A percentile compares a stretch with the other conserved stretches of the same genome.
phyloP scores from a whole-genome alignment of 2,797 vertebrate genomes.

The Syndactyla subalaris region DNA sequence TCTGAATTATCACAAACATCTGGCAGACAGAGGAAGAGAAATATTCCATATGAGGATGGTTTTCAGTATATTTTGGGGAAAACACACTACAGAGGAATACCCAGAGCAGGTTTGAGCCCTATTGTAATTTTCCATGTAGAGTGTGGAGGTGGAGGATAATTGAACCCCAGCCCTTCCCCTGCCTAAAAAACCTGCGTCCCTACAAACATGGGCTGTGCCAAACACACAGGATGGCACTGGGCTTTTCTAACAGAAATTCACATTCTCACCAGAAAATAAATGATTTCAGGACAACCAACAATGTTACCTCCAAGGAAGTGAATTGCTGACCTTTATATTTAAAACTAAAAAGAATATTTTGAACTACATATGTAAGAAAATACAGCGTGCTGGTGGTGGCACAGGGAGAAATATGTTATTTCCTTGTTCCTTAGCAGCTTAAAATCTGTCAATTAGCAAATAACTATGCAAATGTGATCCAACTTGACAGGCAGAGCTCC shows the following conservation, averaged over 20 bases:
- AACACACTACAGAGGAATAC: background rate
- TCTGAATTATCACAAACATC: background rate
- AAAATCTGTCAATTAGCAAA: conserved; percentile 43
- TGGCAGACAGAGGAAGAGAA: background rate
- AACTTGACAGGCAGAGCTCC: conserved; percentile 9
- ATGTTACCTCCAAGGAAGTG: background rate
- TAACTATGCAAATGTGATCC: background rate
- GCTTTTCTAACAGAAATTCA: background rate
- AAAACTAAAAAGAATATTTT: background rate
- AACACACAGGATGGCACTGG: background rate
- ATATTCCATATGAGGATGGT: rapidly evolving
- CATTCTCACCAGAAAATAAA: background rate
- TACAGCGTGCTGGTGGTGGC: background rate
- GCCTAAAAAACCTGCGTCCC: rapidly evolving
- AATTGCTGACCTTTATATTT: background rate
- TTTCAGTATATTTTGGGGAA: rapidly evolving
- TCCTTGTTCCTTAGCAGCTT: background rate
- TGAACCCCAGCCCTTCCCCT: no score
- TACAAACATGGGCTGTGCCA: rapidly evolving
- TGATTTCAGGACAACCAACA: background rate
- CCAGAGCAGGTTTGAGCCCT: rapidly evolving
- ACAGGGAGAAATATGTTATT: background rate
- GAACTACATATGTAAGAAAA: background rate
- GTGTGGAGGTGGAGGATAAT: background rate
- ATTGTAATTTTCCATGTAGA: background rate